Percentiles rank a stretch among this genome's conserved stretches.
These are phyloP conservation scores for Portevinia maculata DNA, from an alignment of 2,888 invertebrate species.

Conservation along the genomic window DNA sequence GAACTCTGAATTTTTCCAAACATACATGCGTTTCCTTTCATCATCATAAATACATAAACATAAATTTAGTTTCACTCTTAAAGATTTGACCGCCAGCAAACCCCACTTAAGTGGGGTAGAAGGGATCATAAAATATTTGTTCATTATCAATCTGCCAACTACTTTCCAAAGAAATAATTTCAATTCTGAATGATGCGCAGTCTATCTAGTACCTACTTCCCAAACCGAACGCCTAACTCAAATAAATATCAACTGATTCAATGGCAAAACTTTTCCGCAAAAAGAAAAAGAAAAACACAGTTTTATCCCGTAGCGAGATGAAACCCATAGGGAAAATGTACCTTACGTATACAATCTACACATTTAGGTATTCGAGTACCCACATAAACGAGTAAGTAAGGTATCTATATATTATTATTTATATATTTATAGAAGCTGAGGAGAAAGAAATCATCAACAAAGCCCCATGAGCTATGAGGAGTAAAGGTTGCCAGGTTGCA, in stretches of 20 bases:
- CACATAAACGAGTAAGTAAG: not conserved
- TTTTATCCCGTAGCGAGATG: slow-evolving; percentile 20
- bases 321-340: slow-evolving; percentile 9
- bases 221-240: slow-evolving; percentile 15
- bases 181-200: not conserved
- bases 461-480: slow-evolving; percentile 4
- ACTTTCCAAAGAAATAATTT: not conserved
- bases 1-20: too few relatives aligned
- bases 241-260: slow-evolving; percentile 50
- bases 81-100: not conserved
- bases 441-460: not conserved
- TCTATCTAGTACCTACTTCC: not conserved
- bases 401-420: too few relatives aligned
- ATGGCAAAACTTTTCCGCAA: slow-evolving; percentile 40
- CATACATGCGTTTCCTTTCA: too few relatives aligned
- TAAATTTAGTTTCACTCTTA: too few relatives aligned
- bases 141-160: not conserved
- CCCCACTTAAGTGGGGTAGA: not conserved
- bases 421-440: not conserved
- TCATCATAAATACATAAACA: too few relatives aligned
- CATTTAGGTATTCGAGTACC: not conserved
- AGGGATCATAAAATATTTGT: slow-evolving; percentile 4
- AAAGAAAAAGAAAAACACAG: slow-evolving; percentile 14
- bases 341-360: not conserved
- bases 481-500: slow-evolving; percentile 58